phyloP scores from a whole-genome alignment of 2,113 vertebrate genomes.

The Mastomys natalensis region DNA sequence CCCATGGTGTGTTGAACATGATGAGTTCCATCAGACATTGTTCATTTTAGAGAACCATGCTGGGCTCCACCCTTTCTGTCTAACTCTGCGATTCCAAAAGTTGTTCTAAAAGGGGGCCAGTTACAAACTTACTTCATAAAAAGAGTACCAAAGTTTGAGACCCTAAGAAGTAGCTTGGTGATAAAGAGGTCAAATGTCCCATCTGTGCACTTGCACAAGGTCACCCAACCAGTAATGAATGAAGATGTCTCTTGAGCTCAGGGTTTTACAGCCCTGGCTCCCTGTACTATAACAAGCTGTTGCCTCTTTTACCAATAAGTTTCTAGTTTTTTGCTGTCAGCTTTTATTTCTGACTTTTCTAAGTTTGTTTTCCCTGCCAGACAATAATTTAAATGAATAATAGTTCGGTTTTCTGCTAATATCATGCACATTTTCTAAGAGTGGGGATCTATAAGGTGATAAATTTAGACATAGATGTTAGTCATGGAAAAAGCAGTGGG shows the following conservation, averaged over 20 bases:
- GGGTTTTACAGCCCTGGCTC: not conserved
- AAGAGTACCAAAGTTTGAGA: not conserved
- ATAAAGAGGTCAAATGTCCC: not conserved
- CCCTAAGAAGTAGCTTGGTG: not conserved
- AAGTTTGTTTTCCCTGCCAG: not conserved
- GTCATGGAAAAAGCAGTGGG: not conserved
- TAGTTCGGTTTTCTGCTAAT: constrained; percentile 26
- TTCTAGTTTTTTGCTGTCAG: not conserved
- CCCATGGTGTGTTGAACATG: not conserved
- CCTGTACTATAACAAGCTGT: not conserved
- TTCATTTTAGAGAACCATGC: not conserved
- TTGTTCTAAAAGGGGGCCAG: not conserved
- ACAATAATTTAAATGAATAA: no score
- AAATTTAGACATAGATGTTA: constrained; percentile 40
- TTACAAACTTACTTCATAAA: not conserved
- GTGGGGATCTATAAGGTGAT: not conserved
- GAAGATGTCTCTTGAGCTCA: not conserved
- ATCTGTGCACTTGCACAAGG: not conserved
- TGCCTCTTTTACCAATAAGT: not conserved
- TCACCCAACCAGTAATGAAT: not conserved
- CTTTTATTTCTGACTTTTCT: constrained; percentile 45
- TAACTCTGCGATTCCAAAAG: not conserved
- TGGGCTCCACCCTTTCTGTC: not conserved
- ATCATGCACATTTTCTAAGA: not conserved
- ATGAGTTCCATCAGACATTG: not conserved